phyloP scores from a whole-genome alignment of 2,113 vertebrate genomes.

The Tupaia chinensis region DNA sequence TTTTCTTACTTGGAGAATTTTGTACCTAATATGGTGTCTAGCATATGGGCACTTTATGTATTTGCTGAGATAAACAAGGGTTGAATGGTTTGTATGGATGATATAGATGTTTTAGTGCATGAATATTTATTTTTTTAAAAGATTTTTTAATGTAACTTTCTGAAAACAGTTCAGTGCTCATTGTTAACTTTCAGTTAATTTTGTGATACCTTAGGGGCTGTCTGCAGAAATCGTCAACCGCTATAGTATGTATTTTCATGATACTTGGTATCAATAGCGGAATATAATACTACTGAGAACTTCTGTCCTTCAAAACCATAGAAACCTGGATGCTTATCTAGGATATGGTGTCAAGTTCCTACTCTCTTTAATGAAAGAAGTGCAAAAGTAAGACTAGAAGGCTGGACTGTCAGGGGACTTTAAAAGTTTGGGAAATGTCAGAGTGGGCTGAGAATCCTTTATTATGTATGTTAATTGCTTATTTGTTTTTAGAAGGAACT shows the following conservation, averaged over 20 bases:
- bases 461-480: not conserved
- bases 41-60: not conserved
- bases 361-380: slow-evolving; percentile 32
- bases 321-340: slow-evolving; percentile 70
- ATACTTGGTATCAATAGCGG: not conserved
- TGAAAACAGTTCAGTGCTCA: not conserved
- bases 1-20: not conserved
- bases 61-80: slow-evolving; percentile 3
- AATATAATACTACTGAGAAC: slow-evolving; percentile 53
- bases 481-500: slow-evolving; percentile 35
- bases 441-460: not conserved
- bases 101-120: not conserved
- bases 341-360: slow-evolving; percentile 11
- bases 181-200: not conserved
- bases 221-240: not conserved
- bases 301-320: slow-evolving; percentile 36
- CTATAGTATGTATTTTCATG: not conserved
- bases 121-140: not conserved
- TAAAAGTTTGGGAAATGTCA: slow-evolving; percentile 40
- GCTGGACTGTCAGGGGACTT: not conserved
- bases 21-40: not conserved
- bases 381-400: slow-evolving; percentile 20
- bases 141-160: not conserved
- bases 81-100: not conserved
- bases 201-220: not conserved